phyloP scores from a whole-genome alignment of 2,113 vertebrate species.

The Pelecanus crispus region DNA sequence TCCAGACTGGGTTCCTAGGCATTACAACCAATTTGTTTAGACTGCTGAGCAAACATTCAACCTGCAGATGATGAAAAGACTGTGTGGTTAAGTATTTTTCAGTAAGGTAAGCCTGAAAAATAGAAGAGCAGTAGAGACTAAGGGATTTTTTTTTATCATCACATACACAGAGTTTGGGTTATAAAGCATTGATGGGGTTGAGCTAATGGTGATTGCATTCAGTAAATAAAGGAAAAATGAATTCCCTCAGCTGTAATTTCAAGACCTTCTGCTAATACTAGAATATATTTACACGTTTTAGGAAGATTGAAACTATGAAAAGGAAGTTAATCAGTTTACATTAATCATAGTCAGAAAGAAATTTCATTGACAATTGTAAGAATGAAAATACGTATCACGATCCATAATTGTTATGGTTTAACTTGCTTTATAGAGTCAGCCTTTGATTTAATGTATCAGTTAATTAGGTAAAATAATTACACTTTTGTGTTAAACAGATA shows the following conservation, averaged over 20 bases:
- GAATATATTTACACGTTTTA: constrained; percentile 9
- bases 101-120: neutral
- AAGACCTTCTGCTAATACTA: neutral
- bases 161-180: neutral
- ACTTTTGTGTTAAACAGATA: constrained; percentile 15
- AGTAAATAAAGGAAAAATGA: neutral
- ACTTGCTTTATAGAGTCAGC: neutral
- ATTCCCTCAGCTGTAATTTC: neutral
- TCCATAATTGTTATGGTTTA: neutral
- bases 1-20: neutral
- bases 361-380: neutral
- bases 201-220: neutral
- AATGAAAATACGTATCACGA: neutral
- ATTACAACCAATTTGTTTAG: neutral
- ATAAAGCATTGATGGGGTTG: neutral
- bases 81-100: neutral
- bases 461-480: constrained; percentile 52
- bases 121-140: neutral
- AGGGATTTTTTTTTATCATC: neutral
- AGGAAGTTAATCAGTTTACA: constrained; percentile 14
- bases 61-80: neutral
- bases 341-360: constrained; percentile 3
- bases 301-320: constrained; percentile 6
- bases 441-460: constrained; percentile 19
- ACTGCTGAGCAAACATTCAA: neutral